Evolutionary conservation across 2,888 invertebrate species (phyloP), one percentile per base, ranked within the genome.

Genomic region (Ephialtes manifestator): DNA sequence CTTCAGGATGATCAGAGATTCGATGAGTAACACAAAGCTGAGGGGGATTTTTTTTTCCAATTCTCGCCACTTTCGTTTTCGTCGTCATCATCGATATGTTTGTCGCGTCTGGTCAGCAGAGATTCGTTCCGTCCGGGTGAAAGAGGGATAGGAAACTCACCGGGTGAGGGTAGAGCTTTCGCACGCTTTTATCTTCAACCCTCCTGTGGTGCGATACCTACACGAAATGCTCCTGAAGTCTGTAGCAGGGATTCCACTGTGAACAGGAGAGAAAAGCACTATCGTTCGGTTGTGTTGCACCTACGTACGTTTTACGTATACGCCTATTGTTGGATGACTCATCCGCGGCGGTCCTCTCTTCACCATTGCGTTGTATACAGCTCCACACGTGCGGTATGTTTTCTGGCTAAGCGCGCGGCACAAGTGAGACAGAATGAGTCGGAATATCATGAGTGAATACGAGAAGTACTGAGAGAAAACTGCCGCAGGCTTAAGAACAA

Each of bases 281-380:
- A 84, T 81, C 80, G 63, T 46, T 65, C 65, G 70, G 39, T 71
- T 35, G 63, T 55, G 58, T 82, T 83, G 81, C 82, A 86, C 81
- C 81, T 78, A 83, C 82, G 79, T 18, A 78, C 70, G 55, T 70
- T 55, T 71, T 77, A 78, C 80, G 83, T 76, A 18, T 65, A 82
- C 83, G 86, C 74, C 87, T 85, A 90, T 90, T 89, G 89, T 87
- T 86, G 87, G 89, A 86, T 92, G 91, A 92, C 88, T 92, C 92
- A 92, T 88, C 91, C 63, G 83, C 77, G 68, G 77, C 58, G 85
- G 55, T 74, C 81, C 75, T 77, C 82, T 80, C 76, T 72, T 70
- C 74, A 60, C 74, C 60, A 78, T 65, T 71, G 55, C 31, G 51
- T n/a, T n/a, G 67, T 68, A 78, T 74, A 70, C 77, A 72, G 67